Conservation (phyloP, 23 tunicate species). For the Styela plicata region DNA sequence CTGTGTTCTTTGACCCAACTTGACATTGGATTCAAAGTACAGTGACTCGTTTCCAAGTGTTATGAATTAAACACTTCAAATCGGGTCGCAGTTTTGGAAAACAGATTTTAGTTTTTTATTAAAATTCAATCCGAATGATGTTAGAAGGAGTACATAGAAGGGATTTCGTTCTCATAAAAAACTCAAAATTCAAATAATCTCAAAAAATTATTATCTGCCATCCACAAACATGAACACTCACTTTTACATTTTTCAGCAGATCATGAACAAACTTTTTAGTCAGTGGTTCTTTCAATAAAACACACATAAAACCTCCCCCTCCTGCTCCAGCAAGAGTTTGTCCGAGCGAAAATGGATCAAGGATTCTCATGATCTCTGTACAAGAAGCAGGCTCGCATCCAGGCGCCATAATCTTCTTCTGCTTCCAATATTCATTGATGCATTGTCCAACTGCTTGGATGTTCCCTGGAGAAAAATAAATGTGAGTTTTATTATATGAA, state of each 20-base stretch:
- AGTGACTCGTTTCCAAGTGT: too few relatives aligned
- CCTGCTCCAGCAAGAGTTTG: conserved; percentile 83
- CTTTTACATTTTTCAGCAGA: conserved; percentile 43
- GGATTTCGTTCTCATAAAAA: too few relatives aligned
- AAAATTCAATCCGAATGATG: too few relatives aligned
- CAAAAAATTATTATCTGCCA: too few relatives aligned
- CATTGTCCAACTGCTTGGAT: conserved; percentile 40
- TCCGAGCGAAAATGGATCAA: conserved; percentile 41
- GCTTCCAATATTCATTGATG: conserved; percentile 73
- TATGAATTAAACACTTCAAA: too few relatives aligned
- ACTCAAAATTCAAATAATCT: too few relatives aligned
- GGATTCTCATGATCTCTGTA: conserved; percentile 46
- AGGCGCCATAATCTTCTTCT: conserved; percentile 91
- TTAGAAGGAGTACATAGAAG: too few relatives aligned
- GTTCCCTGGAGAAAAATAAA: conserved; percentile 7
- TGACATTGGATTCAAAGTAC: too few relatives aligned
- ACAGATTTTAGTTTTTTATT: too few relatives aligned
- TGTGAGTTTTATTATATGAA: background rate
- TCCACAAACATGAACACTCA: too few relatives aligned
- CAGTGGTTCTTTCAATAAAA: conserved; percentile 53
- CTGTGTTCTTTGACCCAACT: too few relatives aligned
- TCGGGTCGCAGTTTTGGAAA: too few relatives aligned
- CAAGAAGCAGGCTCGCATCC: conserved; percentile 86
- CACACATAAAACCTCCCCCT: conserved; percentile 84
- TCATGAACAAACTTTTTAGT: conserved; percentile 20